Percentiles rank a stretch among this genome's conserved stretches.
phyloP scores from a whole-genome alignment of 2,888 invertebrate genomes.

The Hemaris fuciformis region DNA sequence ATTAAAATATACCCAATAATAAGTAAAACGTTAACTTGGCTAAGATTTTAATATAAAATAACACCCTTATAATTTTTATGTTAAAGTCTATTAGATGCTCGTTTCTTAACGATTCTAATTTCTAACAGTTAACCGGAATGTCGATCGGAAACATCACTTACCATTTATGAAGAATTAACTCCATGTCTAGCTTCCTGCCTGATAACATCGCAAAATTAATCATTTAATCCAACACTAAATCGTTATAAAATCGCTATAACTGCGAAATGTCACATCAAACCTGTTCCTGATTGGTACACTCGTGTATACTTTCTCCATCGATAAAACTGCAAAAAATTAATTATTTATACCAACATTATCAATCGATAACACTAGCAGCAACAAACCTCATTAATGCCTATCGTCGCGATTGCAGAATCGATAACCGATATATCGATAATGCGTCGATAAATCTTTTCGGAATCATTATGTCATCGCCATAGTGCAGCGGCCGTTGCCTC shows the following conservation, averaged over 20 bases:
- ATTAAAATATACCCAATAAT: no score
- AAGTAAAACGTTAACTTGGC: no score
- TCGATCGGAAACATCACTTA: background rate
- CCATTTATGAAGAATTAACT: background rate
- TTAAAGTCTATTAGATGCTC: no score
- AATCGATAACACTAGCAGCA: background rate
- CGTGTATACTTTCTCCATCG: background rate
- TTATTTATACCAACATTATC: background rate
- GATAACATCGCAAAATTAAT: background rate
- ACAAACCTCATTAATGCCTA: conserved; percentile 7
- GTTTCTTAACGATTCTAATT: background rate
- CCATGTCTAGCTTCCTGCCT: background rate
- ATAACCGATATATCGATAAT: conserved; percentile 10
- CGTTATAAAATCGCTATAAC: background rate
- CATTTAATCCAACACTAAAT: background rate
- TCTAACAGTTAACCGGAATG: background rate
- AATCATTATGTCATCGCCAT: conserved; percentile 69
- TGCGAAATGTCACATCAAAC: background rate
- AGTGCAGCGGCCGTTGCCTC: conserved; percentile 56
- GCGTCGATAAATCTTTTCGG: conserved; percentile 56
- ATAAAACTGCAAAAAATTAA: background rate
- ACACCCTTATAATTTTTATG: no score
- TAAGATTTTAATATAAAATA: no score
- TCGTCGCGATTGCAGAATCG: conserved; percentile 12
- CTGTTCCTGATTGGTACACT: background rate